phyloP scores from a whole-genome alignment of 2,113 vertebrate genomes.

The Brienomyrus longianalis region DNA sequence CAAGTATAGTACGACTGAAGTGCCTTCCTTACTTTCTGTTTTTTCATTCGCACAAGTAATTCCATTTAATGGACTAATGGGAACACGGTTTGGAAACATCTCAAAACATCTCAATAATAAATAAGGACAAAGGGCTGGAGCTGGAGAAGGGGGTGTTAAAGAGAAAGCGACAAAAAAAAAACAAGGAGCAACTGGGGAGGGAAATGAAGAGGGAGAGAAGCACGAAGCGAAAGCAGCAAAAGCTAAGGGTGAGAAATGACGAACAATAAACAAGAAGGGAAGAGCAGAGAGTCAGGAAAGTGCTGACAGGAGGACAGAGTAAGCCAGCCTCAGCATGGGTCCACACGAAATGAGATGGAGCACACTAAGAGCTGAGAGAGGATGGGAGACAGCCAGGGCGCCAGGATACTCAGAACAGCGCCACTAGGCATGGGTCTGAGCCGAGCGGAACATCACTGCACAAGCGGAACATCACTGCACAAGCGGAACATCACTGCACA shows the following conservation, averaged over 20 bases:
- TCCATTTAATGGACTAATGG: background rate
- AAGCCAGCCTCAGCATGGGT: background rate
- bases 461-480: background rate
- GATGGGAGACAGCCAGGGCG: background rate
- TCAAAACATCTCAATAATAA: background rate
- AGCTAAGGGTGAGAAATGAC: background rate
- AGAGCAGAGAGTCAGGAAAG: background rate
- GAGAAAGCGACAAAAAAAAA: background rate
- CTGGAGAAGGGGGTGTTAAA: background rate
- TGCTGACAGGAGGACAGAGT: background rate
- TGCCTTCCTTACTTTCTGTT: background rate
- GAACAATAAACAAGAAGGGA: background rate
- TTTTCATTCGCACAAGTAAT: background rate
- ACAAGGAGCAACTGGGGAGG: background rate
- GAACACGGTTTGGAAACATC: background rate
- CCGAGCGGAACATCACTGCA: background rate
- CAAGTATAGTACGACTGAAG: background rate
- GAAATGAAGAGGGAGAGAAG: background rate
- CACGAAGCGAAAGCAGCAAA: background rate
- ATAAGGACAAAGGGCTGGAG: background rate
- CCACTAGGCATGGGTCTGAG: background rate
- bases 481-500: background rate
- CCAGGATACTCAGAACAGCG: background rate
- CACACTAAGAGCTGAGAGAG: background rate
- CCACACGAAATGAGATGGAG: background rate